phyloP scores from a whole-genome alignment of 2,113 vertebrate genomes.

The Hiodon alosoides region DNA sequence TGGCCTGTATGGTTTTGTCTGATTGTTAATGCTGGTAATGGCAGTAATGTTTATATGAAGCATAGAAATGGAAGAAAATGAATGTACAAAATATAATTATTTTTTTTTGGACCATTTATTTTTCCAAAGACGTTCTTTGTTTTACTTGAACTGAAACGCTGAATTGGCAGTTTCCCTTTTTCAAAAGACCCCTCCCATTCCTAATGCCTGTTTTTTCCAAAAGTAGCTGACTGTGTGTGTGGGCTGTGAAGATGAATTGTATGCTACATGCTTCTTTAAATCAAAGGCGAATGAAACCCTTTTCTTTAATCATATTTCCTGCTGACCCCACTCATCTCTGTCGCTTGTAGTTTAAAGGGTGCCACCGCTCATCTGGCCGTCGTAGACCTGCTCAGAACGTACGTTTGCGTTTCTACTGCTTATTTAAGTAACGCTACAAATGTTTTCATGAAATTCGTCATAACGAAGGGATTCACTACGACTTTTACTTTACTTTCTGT shows the following conservation, averaged over 20 bases:
- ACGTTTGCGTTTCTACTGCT: too few species aligned
- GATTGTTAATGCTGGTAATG: background rate
- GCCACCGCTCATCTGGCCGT: constrained; percentile 11
- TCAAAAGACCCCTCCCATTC: background rate
- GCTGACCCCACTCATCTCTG: constrained; percentile 26
- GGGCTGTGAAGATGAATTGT: constrained; percentile 25
- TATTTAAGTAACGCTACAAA: too few species aligned
- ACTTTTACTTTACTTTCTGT: too few species aligned
- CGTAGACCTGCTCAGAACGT: too few species aligned
- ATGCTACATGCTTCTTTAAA: constrained; percentile 20
- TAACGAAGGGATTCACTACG: too few species aligned
- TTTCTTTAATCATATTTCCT: constrained; percentile 27
- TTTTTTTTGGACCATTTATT: background rate
- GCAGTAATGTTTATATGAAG: background rate
- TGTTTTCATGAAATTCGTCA: too few species aligned
- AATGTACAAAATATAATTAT: background rate
- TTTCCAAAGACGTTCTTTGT: background rate
- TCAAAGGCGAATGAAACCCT: constrained; percentile 16
- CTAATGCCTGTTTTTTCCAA: background rate
- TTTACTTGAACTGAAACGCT: background rate
- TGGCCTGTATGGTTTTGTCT: too few species aligned
- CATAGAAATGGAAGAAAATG: background rate
- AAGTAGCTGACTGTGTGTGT: constrained; percentile 26
- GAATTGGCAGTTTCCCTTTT: constrained; percentile 8
- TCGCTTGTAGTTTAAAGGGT: constrained; percentile 20